Conservation (phyloP, 2,113 vertebrate genomes). For the Vulpes vulpes region DNA sequence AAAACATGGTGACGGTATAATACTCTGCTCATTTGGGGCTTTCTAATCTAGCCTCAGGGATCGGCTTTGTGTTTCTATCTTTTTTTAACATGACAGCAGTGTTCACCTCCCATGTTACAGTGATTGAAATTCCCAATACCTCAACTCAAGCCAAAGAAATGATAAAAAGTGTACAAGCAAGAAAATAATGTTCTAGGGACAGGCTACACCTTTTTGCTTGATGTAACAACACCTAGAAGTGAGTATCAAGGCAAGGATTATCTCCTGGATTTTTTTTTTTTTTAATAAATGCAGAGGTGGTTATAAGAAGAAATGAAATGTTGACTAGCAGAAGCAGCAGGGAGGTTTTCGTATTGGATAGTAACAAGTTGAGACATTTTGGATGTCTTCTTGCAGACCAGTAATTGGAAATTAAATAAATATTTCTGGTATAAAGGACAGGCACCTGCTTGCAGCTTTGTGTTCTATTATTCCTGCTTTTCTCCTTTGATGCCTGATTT, state of each 20-base stretch:
- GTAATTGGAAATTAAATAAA: conserved; percentile 81
- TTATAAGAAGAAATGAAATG: conserved; percentile 65
- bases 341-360: conserved; percentile 32
- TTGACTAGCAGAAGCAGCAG: conserved; percentile 33
- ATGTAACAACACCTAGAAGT: neutral
- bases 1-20: neutral
- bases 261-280: conserved; percentile 1
- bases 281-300: conserved; percentile 32
- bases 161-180: conserved; percentile 48
- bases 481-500: conserved; percentile 70
- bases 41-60: neutral
- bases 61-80: conserved; percentile 19
- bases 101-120: conserved; percentile 36
- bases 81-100: conserved; percentile 52
- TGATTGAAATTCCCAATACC: conserved; percentile 58
- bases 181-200: conserved; percentile 50
- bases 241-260: conserved; percentile 24
- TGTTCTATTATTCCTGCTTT: conserved; percentile 67
- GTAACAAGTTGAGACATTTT: conserved; percentile 44
- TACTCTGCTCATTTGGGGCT: conserved; percentile 27
- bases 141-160: conserved; percentile 64
- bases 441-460: conserved; percentile 51
- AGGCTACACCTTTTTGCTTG: neutral
- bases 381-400: conserved; percentile 43
- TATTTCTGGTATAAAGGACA: conserved; percentile 59